Conservation (phyloP, 1,140 invertebrate genomes). For the Chironomus striatipennis region DNA sequence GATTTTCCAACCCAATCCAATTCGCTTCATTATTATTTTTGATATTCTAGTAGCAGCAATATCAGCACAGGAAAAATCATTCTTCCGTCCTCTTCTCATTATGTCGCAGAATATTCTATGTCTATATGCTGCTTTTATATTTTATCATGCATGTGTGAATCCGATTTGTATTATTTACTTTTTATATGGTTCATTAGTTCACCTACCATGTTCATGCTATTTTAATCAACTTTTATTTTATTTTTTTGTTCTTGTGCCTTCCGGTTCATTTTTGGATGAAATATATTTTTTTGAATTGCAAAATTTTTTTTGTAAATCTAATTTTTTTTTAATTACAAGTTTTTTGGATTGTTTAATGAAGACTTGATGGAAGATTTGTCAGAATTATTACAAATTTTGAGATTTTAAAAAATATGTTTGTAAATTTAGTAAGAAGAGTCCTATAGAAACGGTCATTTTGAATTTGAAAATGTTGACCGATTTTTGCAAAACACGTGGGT, state of each 20-base stretch:
- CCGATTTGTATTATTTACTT: conserved; percentile 11
- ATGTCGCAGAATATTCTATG: not conserved
- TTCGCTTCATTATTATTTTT: not conserved
- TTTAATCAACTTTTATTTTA: conserved; percentile 25
- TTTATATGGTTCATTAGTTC: conserved; percentile 21
- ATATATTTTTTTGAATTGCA: not conserved
- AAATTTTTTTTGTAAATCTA: not conserved
- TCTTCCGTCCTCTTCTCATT: not conserved
- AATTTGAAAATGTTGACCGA: too few species aligned
- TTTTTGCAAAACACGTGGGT: too few species aligned
- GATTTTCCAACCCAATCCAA: not conserved
- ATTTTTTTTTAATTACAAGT: conserved; percentile 26
- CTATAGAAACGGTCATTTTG: too few species aligned
- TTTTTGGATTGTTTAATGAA: too few species aligned
- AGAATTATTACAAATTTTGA: too few species aligned
- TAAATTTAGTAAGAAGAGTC: too few species aligned
- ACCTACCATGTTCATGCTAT: conserved; percentile 20
- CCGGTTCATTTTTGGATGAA: not conserved
- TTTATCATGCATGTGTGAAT: conserved; percentile 25
- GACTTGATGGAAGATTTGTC: too few species aligned
- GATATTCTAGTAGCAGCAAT: too few species aligned
- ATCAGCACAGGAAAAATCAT: not conserved
- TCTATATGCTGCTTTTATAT: not conserved
- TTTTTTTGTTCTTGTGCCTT: not conserved
- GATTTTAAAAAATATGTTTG: too few species aligned